phyloP scores from a whole-genome alignment of 2,797 vertebrate species.

The Dendrocincla fuliginosa region DNA sequence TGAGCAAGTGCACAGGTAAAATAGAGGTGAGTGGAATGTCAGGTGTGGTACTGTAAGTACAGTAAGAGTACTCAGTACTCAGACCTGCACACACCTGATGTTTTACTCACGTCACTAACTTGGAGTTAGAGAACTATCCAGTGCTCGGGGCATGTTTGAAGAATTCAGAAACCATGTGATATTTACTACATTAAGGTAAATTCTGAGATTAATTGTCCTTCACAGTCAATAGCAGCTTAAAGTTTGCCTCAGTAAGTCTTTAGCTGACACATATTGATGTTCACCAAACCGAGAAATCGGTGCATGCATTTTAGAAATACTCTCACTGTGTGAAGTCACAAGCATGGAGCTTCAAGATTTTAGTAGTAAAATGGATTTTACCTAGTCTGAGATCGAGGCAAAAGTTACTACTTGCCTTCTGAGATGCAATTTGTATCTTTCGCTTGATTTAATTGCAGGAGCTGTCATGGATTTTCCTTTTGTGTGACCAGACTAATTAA shows the following conservation, averaged over 20 bases:
- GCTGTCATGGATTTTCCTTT: background rate
- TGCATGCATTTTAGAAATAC: background rate
- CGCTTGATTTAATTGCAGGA: background rate
- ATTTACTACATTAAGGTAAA: background rate
- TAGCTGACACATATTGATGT: background rate
- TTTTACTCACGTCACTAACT: background rate
- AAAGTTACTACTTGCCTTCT: background rate
- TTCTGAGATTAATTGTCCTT: slow-evolving; percentile 2
- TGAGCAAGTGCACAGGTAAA: background rate
- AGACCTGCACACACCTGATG: background rate
- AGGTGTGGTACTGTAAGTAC: background rate
- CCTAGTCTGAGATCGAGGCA: background rate
- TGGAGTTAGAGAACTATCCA: background rate
- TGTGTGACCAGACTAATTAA: background rate
- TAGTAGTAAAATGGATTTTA: background rate
- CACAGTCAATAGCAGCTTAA: background rate
- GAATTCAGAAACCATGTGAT: background rate
- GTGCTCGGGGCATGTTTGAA: background rate
- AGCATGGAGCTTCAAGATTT: background rate
- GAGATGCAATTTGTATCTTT: background rate
- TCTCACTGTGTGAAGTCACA: background rate
- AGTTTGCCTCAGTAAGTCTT: background rate
- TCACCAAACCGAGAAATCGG: background rate
- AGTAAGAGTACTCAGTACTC: background rate
- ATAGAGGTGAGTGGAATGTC: background rate